phyloP scores from a whole-genome alignment of 2,888 invertebrate genomes.

The Coelinius sp. region DNA sequence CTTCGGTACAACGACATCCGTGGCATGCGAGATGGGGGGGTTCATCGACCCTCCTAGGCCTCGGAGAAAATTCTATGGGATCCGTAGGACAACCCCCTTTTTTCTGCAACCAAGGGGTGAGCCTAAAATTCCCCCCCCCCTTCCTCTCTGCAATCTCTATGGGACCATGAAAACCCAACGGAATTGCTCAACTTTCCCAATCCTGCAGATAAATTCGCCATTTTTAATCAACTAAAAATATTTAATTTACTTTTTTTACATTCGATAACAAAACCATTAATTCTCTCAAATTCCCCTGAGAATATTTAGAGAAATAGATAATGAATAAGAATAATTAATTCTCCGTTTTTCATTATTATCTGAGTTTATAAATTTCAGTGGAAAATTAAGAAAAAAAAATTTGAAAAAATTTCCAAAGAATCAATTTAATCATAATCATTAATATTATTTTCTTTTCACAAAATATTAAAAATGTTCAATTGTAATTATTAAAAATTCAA shows the following conservation, averaged over 20 bases:
- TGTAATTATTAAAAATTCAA: not conserved
- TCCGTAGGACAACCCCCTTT: conserved; percentile 45
- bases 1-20: conserved; percentile 40
- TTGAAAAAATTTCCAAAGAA: not conserved
- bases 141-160: conserved; percentile 33
- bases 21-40: conserved; percentile 45
- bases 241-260: too few relatives aligned
- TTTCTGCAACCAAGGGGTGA: conserved; percentile 5
- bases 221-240: not conserved
- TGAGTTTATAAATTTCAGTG: too few relatives aligned
- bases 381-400: too few relatives aligned
- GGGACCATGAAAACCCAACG: conserved; percentile 48
- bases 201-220: not conserved
- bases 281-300: too few relatives aligned
- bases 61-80: conserved; percentile 50
- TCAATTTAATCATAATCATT: not conserved
- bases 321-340: too few relatives aligned
- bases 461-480: not conserved
- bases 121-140: conserved; percentile 21
- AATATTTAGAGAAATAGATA: too few relatives aligned
- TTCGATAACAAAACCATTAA: too few relatives aligned
- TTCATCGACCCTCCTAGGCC: conserved; percentile 49
- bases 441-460: not conserved
- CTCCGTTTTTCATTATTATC: too few relatives aligned
- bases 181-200: conserved; percentile 42